Evolutionary conservation across 2,113 vertebrate genomes (phyloP).

Genomic region (Dromaius novaehollandiae): DNA sequence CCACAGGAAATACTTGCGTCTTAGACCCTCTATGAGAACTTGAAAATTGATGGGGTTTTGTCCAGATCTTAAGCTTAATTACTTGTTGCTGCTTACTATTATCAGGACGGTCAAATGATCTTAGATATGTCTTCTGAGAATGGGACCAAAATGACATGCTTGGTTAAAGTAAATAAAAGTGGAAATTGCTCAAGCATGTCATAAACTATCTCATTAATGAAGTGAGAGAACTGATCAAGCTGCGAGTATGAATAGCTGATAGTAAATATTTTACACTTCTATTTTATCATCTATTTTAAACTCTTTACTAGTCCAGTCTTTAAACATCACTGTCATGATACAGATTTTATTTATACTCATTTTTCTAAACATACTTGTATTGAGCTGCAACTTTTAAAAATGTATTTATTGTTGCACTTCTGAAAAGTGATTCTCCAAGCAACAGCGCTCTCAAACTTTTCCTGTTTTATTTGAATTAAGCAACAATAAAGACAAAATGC

Average conservation of each 20-base stretch:
- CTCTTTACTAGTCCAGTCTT: not conserved
- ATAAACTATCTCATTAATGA: not conserved
- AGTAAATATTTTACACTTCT: not conserved
- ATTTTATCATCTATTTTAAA: not conserved
- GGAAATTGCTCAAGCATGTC: not conserved
- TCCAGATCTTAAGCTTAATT: not conserved
- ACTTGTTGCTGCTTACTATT: not conserved
- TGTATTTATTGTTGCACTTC: not conserved
- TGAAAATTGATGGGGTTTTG: conserved; percentile 33
- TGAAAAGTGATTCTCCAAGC: not conserved
- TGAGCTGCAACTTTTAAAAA: not conserved
- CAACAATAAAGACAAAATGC: conserved; percentile 1
- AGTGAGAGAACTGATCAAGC: not conserved
- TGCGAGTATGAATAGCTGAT: not conserved
- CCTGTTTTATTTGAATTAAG: not conserved
- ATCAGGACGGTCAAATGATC: not conserved
- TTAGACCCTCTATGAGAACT: conserved; percentile 81
- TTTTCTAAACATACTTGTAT: not conserved
- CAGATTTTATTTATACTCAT: not conserved
- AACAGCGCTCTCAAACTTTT: not conserved
- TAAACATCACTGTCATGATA: not conserved
- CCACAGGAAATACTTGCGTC: conserved; percentile 56
- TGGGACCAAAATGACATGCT: not conserved
- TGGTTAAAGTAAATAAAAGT: not conserved
- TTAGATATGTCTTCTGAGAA: not conserved